Conservation (phyloP, 2,888 invertebrate species). For the Mystacides longicornis region DNA sequence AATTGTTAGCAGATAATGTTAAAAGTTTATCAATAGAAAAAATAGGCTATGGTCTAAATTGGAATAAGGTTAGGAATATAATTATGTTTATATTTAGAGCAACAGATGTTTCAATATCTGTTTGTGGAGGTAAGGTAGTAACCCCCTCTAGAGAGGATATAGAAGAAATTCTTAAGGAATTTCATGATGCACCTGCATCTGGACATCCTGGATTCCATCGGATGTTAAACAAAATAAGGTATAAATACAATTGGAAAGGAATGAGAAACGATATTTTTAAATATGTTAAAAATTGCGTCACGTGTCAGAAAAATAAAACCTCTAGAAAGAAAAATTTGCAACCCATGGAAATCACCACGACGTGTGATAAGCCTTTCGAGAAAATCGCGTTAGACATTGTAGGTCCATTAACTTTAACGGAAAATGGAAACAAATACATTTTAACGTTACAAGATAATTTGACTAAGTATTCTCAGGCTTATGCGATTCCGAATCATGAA, state of each 20-base stretch:
- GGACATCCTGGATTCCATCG: slow-evolving; percentile 19
- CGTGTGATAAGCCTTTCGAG: slow-evolving; percentile 28
- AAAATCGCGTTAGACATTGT: slow-evolving; percentile 31
- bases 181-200: not conserved
- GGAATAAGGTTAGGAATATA: not conserved
- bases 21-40: not conserved
- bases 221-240: slow-evolving; percentile 17
- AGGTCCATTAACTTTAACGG: slow-evolving; percentile 30
- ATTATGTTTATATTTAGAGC: not conserved
- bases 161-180: not conserved
- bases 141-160: not conserved
- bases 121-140: not conserved
- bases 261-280: slow-evolving; percentile 17
- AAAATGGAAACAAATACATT: slow-evolving; percentile 30
- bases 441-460: slow-evolving; percentile 32
- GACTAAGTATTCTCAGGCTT: slow-evolving; percentile 31
- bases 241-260: slow-evolving; percentile 14
- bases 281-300: slow-evolving; percentile 27
- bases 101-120: not conserved
- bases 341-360: slow-evolving; percentile 31
- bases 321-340: slow-evolving; percentile 24
- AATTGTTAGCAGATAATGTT: not conserved
- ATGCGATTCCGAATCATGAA: slow-evolving; percentile 30
- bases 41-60: not conserved
- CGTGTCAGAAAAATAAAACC: slow-evolving; percentile 31